These are phyloP conservation scores for Eremophila alpestris DNA, from an alignment of 2,797 vertebrate species.

Conservation along the genomic window DNA sequence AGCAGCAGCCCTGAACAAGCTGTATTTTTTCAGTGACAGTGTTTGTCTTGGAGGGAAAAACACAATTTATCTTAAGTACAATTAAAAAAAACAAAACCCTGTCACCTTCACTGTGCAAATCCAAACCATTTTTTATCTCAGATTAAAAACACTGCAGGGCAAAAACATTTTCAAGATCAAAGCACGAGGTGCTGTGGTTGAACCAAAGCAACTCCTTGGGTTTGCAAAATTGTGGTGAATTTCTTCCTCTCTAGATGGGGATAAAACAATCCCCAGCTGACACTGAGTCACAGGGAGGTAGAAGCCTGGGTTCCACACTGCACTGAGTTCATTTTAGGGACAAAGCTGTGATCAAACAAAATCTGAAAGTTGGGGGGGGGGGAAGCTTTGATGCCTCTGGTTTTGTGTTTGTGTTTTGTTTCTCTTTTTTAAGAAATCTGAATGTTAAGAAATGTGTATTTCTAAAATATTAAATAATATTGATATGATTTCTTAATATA, in stretches of 20 bases:
- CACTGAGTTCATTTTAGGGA: background rate
- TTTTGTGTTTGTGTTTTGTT: background rate
- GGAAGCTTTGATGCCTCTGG: background rate
- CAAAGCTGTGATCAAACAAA: background rate
- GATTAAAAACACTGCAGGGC: background rate
- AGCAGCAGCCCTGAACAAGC: background rate
- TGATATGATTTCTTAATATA: rapidly evolving
- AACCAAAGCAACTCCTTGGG: background rate
- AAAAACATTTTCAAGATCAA: background rate
- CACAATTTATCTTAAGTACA: background rate
- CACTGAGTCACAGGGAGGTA: background rate
- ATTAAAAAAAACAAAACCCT: background rate
- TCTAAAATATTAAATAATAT: background rate
- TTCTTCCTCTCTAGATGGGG: background rate
- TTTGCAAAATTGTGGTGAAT: background rate
- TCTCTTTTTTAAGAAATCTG: too few species aligned
- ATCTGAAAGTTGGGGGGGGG: rapidly evolving
- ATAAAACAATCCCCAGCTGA: background rate
- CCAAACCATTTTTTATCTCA: background rate
- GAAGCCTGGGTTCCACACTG: background rate
- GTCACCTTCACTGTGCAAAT: background rate
- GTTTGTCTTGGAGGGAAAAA: background rate
- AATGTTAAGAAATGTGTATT: background rate
- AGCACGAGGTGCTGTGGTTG: background rate
- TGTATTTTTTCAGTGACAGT: background rate